Percentiles rank a stretch among this genome's conserved stretches.
Conservation (phyloP, 2,888 invertebrate species). For the Cyclophora punctaria region DNA sequence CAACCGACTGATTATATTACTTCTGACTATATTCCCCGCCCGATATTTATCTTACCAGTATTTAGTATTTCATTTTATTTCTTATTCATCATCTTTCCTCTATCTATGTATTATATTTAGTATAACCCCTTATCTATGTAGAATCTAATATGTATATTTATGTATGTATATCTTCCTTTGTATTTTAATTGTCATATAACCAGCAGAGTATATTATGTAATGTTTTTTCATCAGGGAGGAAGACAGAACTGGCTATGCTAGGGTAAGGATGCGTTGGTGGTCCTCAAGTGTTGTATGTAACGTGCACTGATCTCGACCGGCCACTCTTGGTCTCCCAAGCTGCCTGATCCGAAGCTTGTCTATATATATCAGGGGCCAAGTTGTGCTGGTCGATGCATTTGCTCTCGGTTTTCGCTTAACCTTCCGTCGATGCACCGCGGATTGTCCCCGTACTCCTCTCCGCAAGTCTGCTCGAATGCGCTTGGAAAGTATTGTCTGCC, state of each 20-base stretch:
- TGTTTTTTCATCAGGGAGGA: slow-evolving; percentile 75
- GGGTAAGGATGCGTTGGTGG: slow-evolving; percentile 72
- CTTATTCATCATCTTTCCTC: slow-evolving; percentile 22
- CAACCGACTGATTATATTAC: slow-evolving; percentile 1
- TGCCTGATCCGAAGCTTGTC: slow-evolving; percentile 38
- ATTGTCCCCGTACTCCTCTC: slow-evolving; percentile 17
- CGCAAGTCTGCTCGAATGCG: slow-evolving; percentile 41
- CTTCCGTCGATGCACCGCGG: slow-evolving; percentile 40
- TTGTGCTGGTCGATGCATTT: slow-evolving; percentile 33
- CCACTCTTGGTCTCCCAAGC: slow-evolving; percentile 25
- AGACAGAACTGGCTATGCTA: slow-evolving; percentile 74
- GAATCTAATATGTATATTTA: slow-evolving; percentile 27
- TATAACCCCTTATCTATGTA: slow-evolving; percentile 20
- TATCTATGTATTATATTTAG: slow-evolving; percentile 18
- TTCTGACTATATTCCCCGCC: slow-evolving; percentile 15
- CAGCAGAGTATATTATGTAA: slow-evolving; percentile 45
- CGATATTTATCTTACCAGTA: slow-evolving; percentile 25
- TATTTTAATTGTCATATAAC: slow-evolving; percentile 28
- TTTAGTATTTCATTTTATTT: slow-evolving; percentile 13
- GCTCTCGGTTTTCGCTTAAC: slow-evolving; percentile 46
- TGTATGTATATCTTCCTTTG: slow-evolving; percentile 22
- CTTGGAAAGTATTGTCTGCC: slow-evolving; percentile 65
- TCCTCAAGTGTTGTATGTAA: slow-evolving; percentile 55
- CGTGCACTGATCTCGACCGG: slow-evolving; percentile 41
- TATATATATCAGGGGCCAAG: slow-evolving; percentile 14